These are phyloP conservation scores for Aplodontia rufa DNA, from an alignment of 2,113 vertebrate species.

Conservation along the genomic window DNA sequence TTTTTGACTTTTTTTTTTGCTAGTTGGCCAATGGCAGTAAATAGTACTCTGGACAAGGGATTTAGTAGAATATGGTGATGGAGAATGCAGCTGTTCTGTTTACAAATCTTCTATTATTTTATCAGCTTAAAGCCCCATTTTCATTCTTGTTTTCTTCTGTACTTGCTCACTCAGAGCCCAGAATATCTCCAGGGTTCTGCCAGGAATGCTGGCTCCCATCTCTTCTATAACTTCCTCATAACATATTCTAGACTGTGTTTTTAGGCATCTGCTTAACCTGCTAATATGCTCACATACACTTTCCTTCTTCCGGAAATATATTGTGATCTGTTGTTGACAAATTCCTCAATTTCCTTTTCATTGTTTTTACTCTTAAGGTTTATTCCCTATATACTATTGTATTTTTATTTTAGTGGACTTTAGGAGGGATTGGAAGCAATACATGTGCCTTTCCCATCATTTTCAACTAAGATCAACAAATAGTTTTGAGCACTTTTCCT, in stretches of 20 bases:
- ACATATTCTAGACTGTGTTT: constrained; percentile 24
- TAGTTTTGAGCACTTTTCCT: neutral
- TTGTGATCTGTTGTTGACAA: neutral
- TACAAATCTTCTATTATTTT: constrained; percentile 58
- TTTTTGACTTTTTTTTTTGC: neutral
- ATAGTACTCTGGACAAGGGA: neutral
- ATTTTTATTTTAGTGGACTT: constrained; percentile 40
- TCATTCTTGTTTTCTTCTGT: constrained; percentile 19
- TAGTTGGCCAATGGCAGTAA: neutral
- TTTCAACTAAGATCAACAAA: neutral
- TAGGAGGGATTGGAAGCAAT: neutral
- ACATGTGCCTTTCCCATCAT: neutral
- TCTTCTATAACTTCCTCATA: constrained; percentile 21
- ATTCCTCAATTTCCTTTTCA: neutral
- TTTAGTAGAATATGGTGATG: neutral
- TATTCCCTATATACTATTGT: neutral
- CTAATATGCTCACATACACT: neutral
- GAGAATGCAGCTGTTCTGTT: constrained; percentile 32
- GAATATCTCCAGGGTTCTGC: constrained; percentile 46
- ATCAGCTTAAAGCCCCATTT: constrained; percentile 32
- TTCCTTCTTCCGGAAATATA: constrained; percentile 16
- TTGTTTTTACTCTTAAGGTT: constrained; percentile 32
- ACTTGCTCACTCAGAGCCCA: constrained; percentile 60
- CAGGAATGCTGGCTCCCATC: neutral
- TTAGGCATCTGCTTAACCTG: constrained; percentile 44